Evolutionary conservation across 2,113 vertebrate species (phyloP).

Genomic region (Stegostoma tigrinum): DNA sequence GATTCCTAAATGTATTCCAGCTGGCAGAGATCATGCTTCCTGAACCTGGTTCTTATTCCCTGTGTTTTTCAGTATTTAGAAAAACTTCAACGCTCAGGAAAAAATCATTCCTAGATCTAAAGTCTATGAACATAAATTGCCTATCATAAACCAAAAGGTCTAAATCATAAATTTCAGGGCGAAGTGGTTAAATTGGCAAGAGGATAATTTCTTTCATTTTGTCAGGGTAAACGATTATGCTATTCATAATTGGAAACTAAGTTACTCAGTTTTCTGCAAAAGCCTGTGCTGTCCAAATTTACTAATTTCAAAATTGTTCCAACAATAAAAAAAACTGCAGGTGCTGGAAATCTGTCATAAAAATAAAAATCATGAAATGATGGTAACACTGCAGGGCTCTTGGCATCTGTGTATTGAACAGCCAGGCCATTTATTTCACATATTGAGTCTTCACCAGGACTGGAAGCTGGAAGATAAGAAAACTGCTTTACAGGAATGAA

Average conservation of each 20-base stretch:
- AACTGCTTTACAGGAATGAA: not conserved
- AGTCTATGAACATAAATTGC: not conserved
- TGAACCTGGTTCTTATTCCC: not conserved
- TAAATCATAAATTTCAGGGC: not conserved
- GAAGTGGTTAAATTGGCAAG: not conserved
- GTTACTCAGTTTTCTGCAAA: not conserved
- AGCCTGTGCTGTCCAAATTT: not conserved
- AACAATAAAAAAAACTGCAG: not conserved
- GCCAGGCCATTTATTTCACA: not conserved
- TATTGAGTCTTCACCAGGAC: not conserved
- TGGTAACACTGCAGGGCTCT: not conserved
- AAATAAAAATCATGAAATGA: not conserved
- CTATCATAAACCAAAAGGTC: not conserved
- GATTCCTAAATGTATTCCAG: not conserved
- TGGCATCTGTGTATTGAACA: not conserved
- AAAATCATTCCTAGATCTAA: not conserved
- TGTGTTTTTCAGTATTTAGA: not conserved
- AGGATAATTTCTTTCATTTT: not conserved
- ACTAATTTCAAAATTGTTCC: not conserved
- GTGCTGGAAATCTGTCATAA: not conserved
- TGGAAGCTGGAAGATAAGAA: not conserved
- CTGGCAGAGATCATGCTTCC: not conserved
- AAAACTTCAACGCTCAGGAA: not conserved
- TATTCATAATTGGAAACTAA: not conserved
- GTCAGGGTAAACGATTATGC: not conserved